These are phyloP conservation scores for Mustelus asterias DNA, from an alignment of 2,113 vertebrate genomes.

Conservation along the genomic window DNA sequence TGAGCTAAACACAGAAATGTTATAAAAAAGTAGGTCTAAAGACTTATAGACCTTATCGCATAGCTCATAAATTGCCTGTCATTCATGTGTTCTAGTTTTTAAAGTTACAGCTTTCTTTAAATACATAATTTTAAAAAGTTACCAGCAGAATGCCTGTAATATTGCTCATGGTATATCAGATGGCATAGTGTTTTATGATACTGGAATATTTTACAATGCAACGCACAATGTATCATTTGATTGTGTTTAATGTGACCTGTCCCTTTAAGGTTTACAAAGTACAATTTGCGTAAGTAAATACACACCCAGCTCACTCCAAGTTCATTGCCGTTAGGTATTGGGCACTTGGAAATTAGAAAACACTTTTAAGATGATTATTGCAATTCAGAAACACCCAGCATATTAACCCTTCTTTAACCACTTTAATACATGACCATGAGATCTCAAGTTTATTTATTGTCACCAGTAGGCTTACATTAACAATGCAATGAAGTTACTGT, in stretches of 20 bases:
- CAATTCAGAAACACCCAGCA: background rate
- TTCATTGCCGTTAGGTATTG: background rate
- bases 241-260: background rate
- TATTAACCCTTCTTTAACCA: background rate
- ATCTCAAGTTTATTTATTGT: background rate
- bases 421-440: background rate
- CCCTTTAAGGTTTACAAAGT: background rate
- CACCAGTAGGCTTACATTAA: no score
- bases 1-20: constrained; percentile 27
- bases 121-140: background rate
- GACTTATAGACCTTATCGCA: background rate
- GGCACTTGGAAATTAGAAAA: background rate
- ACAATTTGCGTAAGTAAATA: background rate
- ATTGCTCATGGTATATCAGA: background rate
- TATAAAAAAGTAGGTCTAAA: background rate
- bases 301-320: background rate
- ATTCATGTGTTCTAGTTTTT: background rate
- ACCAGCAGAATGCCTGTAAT: background rate
- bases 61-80: background rate
- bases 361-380: background rate
- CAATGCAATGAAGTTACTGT: no score
- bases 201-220: background rate
- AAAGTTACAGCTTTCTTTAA: background rate
- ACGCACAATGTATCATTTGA: background rate
- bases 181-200: background rate